These are phyloP conservation scores for Drosophila sucinea DNA, from an alignment of 1,140 invertebrate species.

Conservation along the genomic window DNA sequence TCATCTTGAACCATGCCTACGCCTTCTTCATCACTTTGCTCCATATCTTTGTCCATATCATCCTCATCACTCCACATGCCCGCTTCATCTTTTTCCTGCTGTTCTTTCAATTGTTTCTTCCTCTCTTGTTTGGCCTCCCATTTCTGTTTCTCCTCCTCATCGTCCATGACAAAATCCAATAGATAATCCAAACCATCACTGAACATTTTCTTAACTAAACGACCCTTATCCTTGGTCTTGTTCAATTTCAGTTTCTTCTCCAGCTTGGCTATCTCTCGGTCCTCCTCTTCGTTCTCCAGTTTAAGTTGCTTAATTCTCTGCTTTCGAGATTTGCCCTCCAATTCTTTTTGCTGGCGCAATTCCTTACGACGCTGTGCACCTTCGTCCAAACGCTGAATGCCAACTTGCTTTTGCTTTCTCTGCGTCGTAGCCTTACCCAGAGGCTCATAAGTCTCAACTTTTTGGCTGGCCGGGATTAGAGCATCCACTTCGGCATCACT, in stretches of 20 bases:
- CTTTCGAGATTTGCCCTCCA: conserved; percentile 85
- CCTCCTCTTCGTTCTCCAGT: conserved; percentile 90
- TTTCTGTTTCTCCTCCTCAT: conserved; percentile 86
- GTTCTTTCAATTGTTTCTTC: conserved; percentile 62
- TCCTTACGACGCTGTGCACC: conserved; percentile 78
- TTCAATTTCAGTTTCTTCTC: conserved; percentile 94
- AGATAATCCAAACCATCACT: conserved; percentile 95
- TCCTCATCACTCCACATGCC: conserved; percentile 76
- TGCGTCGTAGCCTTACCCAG: conserved; percentile 31
- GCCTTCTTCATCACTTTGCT: conserved; percentile 47
- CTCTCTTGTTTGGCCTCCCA: conserved; percentile 67
- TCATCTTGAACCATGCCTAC: conserved; percentile 40
- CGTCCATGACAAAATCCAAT: conserved; percentile 91
- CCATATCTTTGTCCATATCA: conserved; percentile 74
- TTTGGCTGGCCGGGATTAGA: conserved; percentile 30
- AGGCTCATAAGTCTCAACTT: conserved; percentile 40
- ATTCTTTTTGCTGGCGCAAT: conserved; percentile 83
- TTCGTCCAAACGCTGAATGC: conserved; percentile 64
- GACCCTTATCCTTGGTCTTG: conserved; percentile 88
- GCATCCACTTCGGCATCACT: conserved; percentile 75
- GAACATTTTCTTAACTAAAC: conserved; percentile 89
- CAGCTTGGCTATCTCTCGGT: conserved; percentile 90
- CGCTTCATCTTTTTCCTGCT: conserved; percentile 60
- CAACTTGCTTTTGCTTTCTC: conserved; percentile 27
- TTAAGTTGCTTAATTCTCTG: conserved; percentile 86